Percentiles rank a stretch among this genome's conserved stretches.
Conservation (phyloP, 2,888 invertebrate genomes). For the Caenorhabditis virilis region DNA sequence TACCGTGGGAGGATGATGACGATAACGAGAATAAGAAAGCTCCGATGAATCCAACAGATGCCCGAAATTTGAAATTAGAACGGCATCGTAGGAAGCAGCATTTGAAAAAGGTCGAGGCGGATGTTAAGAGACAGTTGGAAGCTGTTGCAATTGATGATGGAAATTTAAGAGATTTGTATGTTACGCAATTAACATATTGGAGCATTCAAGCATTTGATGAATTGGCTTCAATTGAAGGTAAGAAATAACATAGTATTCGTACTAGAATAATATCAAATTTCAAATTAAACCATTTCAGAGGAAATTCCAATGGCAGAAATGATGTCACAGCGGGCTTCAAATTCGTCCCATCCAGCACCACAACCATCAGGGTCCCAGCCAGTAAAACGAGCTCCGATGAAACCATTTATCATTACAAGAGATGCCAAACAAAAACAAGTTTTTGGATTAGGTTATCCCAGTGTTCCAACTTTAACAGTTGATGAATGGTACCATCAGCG, state of each 20-base stretch:
- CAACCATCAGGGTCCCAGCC: neutral
- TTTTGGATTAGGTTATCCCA: constrained; percentile 91
- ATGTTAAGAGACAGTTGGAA: constrained; percentile 17
- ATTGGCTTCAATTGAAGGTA: constrained; percentile 55
- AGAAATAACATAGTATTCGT: neutral
- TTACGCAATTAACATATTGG: constrained; percentile 55
- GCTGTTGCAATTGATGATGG: constrained; percentile 35
- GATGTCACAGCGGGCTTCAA: constrained; percentile 31
- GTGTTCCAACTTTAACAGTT: constrained; percentile 87
- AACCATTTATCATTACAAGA: constrained; percentile 86
- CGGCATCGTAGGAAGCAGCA: constrained; percentile 32
- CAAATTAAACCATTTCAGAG: constrained; percentile 24
- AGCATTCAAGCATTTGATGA: constrained; percentile 48
- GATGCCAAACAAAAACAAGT: constrained; percentile 88
- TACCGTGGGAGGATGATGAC: constrained; percentile 52
- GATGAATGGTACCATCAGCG: constrained; percentile 92
- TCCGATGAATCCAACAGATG: constrained; percentile 16
- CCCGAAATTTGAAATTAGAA: constrained; percentile 25
- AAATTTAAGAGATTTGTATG: constrained; percentile 46
- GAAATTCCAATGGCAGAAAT: constrained; percentile 44
- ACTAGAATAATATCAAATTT: neutral
- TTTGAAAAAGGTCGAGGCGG: constrained; percentile 14
- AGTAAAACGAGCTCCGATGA: constrained; percentile 51
- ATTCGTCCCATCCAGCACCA: constrained; percentile 6
- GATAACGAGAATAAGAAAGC: constrained; percentile 9